Evolutionary conservation across 1,140 invertebrate species (phyloP), one percentile per base, ranked within the genome.

Genomic region (Papilio polytes): DNA sequence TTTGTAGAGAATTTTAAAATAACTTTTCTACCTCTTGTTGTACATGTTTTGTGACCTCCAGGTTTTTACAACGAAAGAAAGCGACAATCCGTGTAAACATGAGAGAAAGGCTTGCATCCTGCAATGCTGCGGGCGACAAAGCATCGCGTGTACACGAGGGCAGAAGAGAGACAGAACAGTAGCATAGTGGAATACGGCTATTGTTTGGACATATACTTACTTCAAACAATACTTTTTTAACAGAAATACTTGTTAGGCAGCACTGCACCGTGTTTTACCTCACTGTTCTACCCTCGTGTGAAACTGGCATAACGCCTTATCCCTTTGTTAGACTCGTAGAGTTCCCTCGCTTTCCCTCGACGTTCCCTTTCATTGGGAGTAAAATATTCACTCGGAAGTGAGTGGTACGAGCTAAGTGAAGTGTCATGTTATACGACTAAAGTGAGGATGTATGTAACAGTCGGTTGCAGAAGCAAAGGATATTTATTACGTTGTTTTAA

Each of bases 341-440:
- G 41, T 73, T 48, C 74, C 74, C 74, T 76, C 41, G 74, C 74
- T 76, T 51, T 76, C 74, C 44, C 53, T 46, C 74, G 44, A 53
- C 41, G 44, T 76, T 76, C 44, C 74, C 74, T 76, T 76, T 76
- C 74, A 53, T 51, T 48, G 20, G 41, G 72, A 76, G 74, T 76
- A 46, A 76, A 76, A 51, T 76, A 76, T 76, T 76, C 74, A 76
- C 20, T 76, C 74, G 74, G 41, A 76, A 51, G 44, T 22, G 46
- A 74, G 18, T n/a, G 6, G 18, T n/a, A 44, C 20, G 20, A n/a
- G 20, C 74, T 76, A 76, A 76, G 74, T 53, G 74, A 22, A 51
- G 44, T 76, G 74, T 76, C 74, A 18, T 76, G 74, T 76, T 51
- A 51, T 44, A 15, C 44, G 73, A 44, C 46, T 46, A 53, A 51